Evolutionary conservation across 1,140 invertebrate species (phyloP), one percentile per base, ranked within the genome.

Genomic region (Lerema accius): DNA sequence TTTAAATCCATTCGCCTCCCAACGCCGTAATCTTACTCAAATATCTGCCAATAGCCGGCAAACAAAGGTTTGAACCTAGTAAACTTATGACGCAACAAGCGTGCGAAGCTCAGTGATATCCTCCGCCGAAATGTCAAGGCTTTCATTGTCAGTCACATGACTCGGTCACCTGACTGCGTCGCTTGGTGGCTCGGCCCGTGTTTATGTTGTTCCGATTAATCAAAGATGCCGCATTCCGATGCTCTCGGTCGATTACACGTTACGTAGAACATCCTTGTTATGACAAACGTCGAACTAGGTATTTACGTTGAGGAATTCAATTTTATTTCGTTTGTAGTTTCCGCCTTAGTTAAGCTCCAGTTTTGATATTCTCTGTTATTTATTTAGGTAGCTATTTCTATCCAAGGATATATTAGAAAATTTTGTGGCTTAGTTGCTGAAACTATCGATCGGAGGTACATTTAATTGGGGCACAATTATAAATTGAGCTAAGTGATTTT

Each of bases 141-240:
- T 63, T n/a, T 39, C 28, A 63, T 63, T 63, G 61, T 63, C 42
- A 37, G 61, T 63, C 50, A 63, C 51, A 55, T 63, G 61, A 55
- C 43, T 23, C 40, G 43, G 61, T 63, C 61, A 63, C 61, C 55
- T 63, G 61, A 63, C 32, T 37, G 37, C 42, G 14, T 35, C 13
- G 19, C 15, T n/a, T n/a, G 7, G 46, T 11, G 15, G 19, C 39
- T 51, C 39, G n/a, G 23, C 63, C 63, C 58, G 50, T 51, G 35
- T 65, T 64, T 45, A 56, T 55, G 51, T 55, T 56, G 53, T 56
- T 56, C 42, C 53, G 42, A 45, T 56, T 56, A 56, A 17, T 28
- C 39, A 55, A 45, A 32, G 40, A 45, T 32, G 23, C 53, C 53
- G 53, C 40, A 56, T 56, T 56, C 53, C 53, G 40, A 55, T 55